Conservation (phyloP, 2,113 vertebrate genomes). For the Ophiodon elongatus region DNA sequence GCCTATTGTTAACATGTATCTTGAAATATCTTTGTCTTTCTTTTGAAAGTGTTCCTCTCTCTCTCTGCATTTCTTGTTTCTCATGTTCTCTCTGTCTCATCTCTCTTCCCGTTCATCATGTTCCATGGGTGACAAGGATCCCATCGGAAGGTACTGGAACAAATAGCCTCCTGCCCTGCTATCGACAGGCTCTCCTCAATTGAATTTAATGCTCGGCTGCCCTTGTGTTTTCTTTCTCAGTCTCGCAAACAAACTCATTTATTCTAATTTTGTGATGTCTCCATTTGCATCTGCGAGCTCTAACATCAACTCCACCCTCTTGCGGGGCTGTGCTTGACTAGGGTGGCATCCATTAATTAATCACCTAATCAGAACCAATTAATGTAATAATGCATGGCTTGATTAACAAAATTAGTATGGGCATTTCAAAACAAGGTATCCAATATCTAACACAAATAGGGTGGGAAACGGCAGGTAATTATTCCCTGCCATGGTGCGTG, state of each 20-base stretch:
- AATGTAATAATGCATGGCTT: constrained; percentile 70
- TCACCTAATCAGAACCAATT: constrained; percentile 71
- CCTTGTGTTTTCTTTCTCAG: constrained; percentile 60
- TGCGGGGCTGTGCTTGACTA: constrained; percentile 34
- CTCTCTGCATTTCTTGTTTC: not conserved
- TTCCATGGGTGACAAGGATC: constrained; percentile 57
- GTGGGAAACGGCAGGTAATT: constrained; percentile 49
- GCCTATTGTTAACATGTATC: not conserved
- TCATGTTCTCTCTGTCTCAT: constrained; percentile 22
- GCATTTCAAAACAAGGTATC: constrained; percentile 70
- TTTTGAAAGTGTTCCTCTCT: constrained; percentile 13
- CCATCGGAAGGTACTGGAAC: constrained; percentile 60
- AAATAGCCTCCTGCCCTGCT: constrained; percentile 69
- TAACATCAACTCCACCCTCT: constrained; percentile 57
- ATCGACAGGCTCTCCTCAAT: constrained; percentile 71
- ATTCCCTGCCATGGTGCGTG: constrained; percentile 39
- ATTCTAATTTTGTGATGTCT: constrained; percentile 72
- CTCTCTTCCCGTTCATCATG: constrained; percentile 72
- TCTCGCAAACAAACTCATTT: constrained; percentile 71
- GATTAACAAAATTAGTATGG: constrained; percentile 67
- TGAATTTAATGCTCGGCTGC: constrained; percentile 76
- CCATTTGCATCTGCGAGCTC: constrained; percentile 58
- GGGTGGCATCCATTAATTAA: constrained; percentile 67
- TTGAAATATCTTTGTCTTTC: constrained; percentile 1
- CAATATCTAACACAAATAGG: constrained; percentile 57